A percentile compares a stretch with the other conserved stretches of the same genome.
phyloP scores from a whole-genome alignment of 2,797 vertebrate genomes.

The Eulemur albifrons region DNA sequence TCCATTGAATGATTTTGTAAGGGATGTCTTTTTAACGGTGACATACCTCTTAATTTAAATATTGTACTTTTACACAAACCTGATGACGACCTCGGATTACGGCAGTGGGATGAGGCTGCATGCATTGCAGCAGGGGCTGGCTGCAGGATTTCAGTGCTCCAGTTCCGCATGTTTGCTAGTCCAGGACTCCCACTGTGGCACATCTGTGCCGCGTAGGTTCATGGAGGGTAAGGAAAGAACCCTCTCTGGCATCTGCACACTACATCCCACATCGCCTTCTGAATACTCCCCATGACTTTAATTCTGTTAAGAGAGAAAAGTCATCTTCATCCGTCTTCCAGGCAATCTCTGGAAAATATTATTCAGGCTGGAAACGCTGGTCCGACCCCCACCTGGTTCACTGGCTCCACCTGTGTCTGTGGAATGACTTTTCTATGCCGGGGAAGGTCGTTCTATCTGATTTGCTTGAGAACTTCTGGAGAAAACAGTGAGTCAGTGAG shows the following conservation, averaged over 20 bases:
- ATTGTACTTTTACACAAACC: conserved; percentile 14
- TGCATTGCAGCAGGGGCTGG: not conserved
- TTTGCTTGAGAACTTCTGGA: not conserved
- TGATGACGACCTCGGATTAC: conserved; percentile 67
- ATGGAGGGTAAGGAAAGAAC: too few relatives aligned
- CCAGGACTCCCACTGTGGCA: not conserved
- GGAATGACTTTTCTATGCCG: accelerated
- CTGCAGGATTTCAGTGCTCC: too few relatives aligned
- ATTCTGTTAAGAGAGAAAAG: not conserved
- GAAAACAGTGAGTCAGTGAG: not conserved
- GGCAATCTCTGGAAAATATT: not conserved
- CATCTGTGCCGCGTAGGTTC: not conserved
- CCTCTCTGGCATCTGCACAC: accelerated
- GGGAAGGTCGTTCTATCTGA: not conserved
- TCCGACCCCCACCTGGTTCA: not conserved
- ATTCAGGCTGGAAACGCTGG: not conserved
- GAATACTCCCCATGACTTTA: accelerated
- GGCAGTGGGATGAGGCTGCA: conserved; percentile 56
- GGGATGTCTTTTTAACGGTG: conserved; percentile 34
- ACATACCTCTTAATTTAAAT: conserved; percentile 48
- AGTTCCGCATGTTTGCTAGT: accelerated
- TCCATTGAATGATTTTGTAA: not conserved
- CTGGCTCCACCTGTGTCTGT: accelerated
- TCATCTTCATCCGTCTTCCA: not conserved
- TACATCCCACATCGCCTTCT: accelerated